Evolutionary conservation across 2,888 invertebrate species (phyloP).

Genomic region (Spisula subtruncata): DNA sequence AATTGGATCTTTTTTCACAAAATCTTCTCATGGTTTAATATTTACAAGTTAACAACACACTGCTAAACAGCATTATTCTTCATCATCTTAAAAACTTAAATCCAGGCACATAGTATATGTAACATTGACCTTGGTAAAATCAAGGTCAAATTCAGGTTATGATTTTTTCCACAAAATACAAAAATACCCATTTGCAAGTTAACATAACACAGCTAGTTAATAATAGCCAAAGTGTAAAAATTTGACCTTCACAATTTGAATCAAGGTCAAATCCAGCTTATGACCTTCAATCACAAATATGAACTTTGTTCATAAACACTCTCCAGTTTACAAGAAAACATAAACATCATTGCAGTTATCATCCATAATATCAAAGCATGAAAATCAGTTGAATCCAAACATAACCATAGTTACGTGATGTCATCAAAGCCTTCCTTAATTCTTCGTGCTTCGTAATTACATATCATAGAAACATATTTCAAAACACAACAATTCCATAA

Average conservation of each 20-base stretch:
- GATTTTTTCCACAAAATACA: background rate
- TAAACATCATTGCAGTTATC: too few relatives aligned
- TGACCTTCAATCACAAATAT: too few relatives aligned
- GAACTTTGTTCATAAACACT: too few relatives aligned
- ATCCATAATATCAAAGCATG: too few relatives aligned
- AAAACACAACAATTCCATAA: background rate
- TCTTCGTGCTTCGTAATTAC: background rate
- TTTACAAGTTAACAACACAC: background rate
- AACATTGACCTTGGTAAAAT: background rate
- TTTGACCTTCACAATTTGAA: too few relatives aligned
- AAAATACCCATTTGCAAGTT: background rate
- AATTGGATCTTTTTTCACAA: background rate
- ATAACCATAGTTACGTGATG: too few relatives aligned
- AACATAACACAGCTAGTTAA: background rate
- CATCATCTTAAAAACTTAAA: background rate
- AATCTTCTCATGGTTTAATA: background rate
- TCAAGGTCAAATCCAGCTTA: too few relatives aligned
- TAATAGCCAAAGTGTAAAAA: background rate
- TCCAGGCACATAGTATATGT: too few relatives aligned
- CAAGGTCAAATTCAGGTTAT: too few relatives aligned
- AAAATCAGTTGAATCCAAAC: too few relatives aligned
- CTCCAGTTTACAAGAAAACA: too few relatives aligned
- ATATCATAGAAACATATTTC: background rate
- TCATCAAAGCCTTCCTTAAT: too few relatives aligned
- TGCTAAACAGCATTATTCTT: background rate